Evolutionary conservation across 2,888 invertebrate species (phyloP).

Genomic region (Erebia aethiops): DNA sequence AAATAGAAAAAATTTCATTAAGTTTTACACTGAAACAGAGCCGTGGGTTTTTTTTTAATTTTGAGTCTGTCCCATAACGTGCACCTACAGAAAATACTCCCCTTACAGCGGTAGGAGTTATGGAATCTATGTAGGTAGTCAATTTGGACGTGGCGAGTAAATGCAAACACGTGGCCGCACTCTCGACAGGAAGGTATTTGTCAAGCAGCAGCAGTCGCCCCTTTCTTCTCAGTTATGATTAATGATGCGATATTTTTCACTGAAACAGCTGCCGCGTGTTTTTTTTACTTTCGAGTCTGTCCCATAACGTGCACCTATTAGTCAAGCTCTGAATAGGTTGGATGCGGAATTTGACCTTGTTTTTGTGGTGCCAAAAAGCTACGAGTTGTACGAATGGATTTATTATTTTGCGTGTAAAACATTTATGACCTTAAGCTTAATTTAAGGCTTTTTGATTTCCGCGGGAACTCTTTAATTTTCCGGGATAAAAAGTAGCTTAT

Average conservation of each 20-base stretch:
- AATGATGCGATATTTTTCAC: conserved; percentile 78
- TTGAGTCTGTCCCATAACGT: too few species aligned
- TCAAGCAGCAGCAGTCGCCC: conserved; percentile 66
- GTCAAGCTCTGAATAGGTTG: conserved; percentile 70
- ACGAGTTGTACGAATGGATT: conserved; percentile 9
- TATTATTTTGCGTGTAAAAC: conserved; percentile 13
- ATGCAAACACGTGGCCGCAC: conserved; percentile 54
- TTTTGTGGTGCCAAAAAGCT: conserved; percentile 23
- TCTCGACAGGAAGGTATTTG: conserved; percentile 69
- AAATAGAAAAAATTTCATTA: too few species aligned
- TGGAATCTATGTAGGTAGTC: not conserved
- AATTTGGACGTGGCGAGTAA: conserved; percentile 35
- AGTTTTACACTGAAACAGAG: too few species aligned
- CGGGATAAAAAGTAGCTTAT: too few species aligned
- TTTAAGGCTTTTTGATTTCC: too few species aligned
- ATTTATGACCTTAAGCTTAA: conserved; percentile 4
- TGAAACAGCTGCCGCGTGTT: conserved; percentile 76
- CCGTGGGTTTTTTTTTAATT: too few species aligned
- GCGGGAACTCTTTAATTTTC: too few species aligned
- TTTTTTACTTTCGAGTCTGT: conserved; percentile 74
- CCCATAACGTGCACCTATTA: conserved; percentile 73
- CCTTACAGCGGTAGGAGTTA: too few species aligned
- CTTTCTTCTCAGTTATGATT: conserved; percentile 76
- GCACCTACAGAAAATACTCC: too few species aligned
- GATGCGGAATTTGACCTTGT: conserved; percentile 49